Base-by-base conservation (phyloP, 2,888 invertebrate genomes). In the Rambutsinella grinnellia region DNA sequence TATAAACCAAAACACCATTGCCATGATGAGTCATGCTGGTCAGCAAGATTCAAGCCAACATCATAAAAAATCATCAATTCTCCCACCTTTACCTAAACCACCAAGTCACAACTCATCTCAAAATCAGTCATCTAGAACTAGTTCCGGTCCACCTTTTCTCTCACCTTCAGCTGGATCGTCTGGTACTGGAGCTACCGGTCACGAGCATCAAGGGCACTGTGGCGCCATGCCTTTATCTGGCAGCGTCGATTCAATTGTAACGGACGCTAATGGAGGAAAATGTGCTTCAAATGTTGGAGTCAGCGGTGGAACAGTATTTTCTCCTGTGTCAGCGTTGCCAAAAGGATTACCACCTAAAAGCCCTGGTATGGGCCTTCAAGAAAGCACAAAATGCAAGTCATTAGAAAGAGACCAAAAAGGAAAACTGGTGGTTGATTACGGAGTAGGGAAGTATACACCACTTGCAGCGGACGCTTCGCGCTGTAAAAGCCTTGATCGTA, bases 81-180 rank as follows among this genome's bases (percentile, higher is more conserved):
- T 82, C 3, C 82, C 82, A 53, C 82, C 82, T 6, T 60, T 82
- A 65, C 82, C 82, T 19, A 72, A 80, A 60, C 80, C 80, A 62
- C 79, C 78, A 8, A 78, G 27, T 67, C 76, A 78, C 44, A 67
- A 76, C 36, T 62, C 68, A n/a, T 66, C 67, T 51, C 79, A 77
- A 51, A 71, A 60, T 36, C 71, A 75, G 66, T 57, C 80, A 53
- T 70, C 75, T 27, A 58, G 83, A 53, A 83, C 83, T 1, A 82
- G 81, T 66, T 83, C 83, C 2, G 83, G 83, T 2, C 83, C 83
- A 6, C 83, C 83, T 13, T 83, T 83, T 49, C 79, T 82, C 46
- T 82, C 83, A 0, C 81, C 83, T 56, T 75, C 74, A 2, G 58
- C 63, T 0, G 67, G 62, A 23, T 69, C 69, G 10, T 63, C 78